phyloP scores from a whole-genome alignment of 1,140 invertebrate genomes.

The Anagrus nilaparvatae region DNA sequence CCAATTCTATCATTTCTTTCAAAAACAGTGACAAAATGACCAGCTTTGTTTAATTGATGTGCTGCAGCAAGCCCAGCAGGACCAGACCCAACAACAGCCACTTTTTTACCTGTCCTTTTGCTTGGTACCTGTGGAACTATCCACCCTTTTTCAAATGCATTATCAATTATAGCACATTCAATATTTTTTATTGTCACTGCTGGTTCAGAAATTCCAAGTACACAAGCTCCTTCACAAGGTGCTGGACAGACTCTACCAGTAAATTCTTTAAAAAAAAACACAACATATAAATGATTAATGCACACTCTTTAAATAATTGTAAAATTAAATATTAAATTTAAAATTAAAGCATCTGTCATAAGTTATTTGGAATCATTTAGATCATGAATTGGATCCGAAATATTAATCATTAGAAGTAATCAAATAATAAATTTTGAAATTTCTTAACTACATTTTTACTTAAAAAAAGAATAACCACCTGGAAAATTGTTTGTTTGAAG shows the following conservation, averaged over 20 bases:
- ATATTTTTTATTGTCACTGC: slow-evolving; percentile 99
- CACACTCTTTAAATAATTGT: not conserved
- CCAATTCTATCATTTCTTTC: slow-evolving; percentile 93
- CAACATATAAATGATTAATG: slow-evolving; percentile 11
- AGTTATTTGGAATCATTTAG: too few species aligned
- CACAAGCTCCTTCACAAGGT: slow-evolving; percentile 97
- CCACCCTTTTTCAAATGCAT: slow-evolving; percentile 96
- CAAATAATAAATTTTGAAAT: too few species aligned
- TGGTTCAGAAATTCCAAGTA: slow-evolving; percentile 90
- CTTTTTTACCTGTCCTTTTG: slow-evolving; percentile 68
- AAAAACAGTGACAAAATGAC: slow-evolving; percentile 84
- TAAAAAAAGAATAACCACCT: slow-evolving; percentile 32
- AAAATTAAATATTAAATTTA: slow-evolving; percentile 5
- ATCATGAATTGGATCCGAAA: too few species aligned
- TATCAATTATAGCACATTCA: slow-evolving; percentile 97
- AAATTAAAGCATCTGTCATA: too few species aligned
- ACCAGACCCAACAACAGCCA: slow-evolving; percentile 92
- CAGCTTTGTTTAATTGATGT: slow-evolving; percentile 92
- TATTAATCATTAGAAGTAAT: too few species aligned
- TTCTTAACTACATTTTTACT: too few species aligned
- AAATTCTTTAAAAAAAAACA: slow-evolving; percentile 61
- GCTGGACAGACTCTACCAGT: slow-evolving; percentile 97
- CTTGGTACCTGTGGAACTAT: slow-evolving; percentile 68
- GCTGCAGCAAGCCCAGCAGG: slow-evolving; percentile 92
- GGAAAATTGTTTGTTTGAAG: slow-evolving; percentile 99